Conservation (phyloP, 2,113 vertebrate species). For the Pedionomus torquatus region DNA sequence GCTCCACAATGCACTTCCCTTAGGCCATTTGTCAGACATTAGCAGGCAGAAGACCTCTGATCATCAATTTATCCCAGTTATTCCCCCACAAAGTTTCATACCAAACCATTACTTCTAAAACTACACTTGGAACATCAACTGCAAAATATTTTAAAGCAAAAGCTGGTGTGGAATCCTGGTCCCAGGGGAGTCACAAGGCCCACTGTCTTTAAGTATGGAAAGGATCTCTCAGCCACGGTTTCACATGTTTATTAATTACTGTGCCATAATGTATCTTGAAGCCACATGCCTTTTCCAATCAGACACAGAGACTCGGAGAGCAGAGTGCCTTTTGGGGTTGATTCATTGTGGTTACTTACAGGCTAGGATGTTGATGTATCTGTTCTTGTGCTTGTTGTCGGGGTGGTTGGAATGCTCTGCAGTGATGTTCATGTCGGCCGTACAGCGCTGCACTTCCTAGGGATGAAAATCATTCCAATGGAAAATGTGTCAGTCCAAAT, state of each 20-base stretch:
- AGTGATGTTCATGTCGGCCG: constrained; percentile 95
- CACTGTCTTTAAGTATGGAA: not conserved
- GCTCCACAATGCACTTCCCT: not conserved
- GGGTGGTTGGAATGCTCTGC: constrained; percentile 98
- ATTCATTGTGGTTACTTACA: constrained; percentile 81
- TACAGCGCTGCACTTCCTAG: constrained; percentile 96
- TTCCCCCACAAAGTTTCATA: not conserved
- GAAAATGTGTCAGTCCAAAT: not conserved
- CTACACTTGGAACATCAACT: not conserved
- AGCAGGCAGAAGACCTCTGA: not conserved
- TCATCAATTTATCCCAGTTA: constrained; percentile 13
- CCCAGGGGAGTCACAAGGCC: not conserved
- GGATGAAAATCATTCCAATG: constrained; percentile 19
- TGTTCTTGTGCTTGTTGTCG: constrained; percentile 99
- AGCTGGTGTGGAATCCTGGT: not conserved
- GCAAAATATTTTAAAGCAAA: not conserved
- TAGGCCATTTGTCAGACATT: constrained; percentile 21
- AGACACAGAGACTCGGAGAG: not conserved
- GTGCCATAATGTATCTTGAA: not conserved
- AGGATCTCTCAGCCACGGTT: not conserved
- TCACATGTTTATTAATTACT: not conserved
- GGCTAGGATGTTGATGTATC: constrained; percentile 99
- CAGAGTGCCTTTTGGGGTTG: not conserved
- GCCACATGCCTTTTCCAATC: not conserved
- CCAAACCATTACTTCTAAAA: not conserved